Base-by-base conservation (phyloP, 2,113 vertebrate species). In the Corythornis vintsioides region DNA sequence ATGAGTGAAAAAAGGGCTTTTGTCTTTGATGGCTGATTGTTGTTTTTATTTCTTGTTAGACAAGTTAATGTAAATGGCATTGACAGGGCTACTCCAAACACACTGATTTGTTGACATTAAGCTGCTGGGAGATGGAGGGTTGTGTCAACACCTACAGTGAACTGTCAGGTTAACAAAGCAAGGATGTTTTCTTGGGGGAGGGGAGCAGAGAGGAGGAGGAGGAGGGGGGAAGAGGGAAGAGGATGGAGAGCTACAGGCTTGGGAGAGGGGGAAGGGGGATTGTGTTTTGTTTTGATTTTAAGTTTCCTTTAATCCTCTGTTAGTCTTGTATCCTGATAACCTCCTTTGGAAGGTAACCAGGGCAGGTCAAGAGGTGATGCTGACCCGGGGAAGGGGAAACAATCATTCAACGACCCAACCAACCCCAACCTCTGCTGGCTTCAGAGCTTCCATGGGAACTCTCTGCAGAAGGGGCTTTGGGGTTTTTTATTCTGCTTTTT, bases 11-110 rank as follows among this genome's bases (percentile, higher is more conserved):
- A 97, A 79, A 42, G 25, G 50, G 73, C 94, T 92, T 96, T 89
- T 95, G 56, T 96, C 91, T 84, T 74, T 74, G 76, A 87, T 20
- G 92, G 92, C 52, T 79, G 93, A 65, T 95, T 93, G 90, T 94
- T 97, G 91, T 95, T 97, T 95, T 96, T 96, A 95, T 95, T 93
- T 93, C 94, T 90, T 93, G 93, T 94, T 84, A 73, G 94, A 96
- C 94, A 91, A 96, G 95, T 90, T 93, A 92, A 90, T 93, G 95
- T 95, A 95, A 95, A 96, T 96, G 66, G 83, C 92, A 82, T 67
- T 97, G 96, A 96, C 60, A 96, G 64, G 89, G 96, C 95, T 96
- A 87, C 86, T 94, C 73, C 80, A 81, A 92, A 93, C 95, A 83
- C 91, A 80, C 67, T 96, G 95, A 95, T 95, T 95, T 97, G 87